Conservation (phyloP, 53 echinoderm and acorn worm species). For the Zoroaster sp. region DNA sequence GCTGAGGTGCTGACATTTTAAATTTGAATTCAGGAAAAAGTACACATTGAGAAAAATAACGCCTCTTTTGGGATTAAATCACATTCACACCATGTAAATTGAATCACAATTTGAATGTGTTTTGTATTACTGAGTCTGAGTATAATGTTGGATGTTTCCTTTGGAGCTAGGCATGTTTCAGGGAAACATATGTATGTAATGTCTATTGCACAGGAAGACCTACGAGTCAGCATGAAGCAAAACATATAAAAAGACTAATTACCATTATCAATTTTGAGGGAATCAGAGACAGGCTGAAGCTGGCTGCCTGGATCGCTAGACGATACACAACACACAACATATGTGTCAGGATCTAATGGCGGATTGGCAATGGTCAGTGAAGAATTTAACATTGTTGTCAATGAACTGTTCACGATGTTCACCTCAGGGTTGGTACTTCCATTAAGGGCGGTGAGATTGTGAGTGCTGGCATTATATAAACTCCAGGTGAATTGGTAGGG, state of each 20-base stretch:
- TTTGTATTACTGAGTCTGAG: too few relatives aligned
- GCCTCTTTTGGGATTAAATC: too few relatives aligned
- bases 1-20: too few relatives aligned
- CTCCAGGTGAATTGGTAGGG: not conserved
- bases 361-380: not conserved
- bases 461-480: not conserved
- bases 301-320: not conserved
- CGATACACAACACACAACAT: not conserved
- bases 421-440: not conserved
- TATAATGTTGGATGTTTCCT: too few relatives aligned
- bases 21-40: too few relatives aligned
- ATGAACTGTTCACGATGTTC: not conserved
- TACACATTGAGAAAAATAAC: too few relatives aligned
- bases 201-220: too few relatives aligned
- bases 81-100: too few relatives aligned
- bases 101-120: too few relatives aligned
- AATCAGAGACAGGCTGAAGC: not conserved
- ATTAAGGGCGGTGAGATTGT: not conserved
- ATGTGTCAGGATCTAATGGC: not conserved
- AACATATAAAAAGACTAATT: not conserved
- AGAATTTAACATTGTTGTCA: not conserved
- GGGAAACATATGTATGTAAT: too few relatives aligned
- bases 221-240: too few relatives aligned
- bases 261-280: constrained; percentile 16
- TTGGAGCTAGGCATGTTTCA: not conserved